Conservation (phyloP, 2,113 vertebrate genomes). For the Rostratula benghalensis region DNA sequence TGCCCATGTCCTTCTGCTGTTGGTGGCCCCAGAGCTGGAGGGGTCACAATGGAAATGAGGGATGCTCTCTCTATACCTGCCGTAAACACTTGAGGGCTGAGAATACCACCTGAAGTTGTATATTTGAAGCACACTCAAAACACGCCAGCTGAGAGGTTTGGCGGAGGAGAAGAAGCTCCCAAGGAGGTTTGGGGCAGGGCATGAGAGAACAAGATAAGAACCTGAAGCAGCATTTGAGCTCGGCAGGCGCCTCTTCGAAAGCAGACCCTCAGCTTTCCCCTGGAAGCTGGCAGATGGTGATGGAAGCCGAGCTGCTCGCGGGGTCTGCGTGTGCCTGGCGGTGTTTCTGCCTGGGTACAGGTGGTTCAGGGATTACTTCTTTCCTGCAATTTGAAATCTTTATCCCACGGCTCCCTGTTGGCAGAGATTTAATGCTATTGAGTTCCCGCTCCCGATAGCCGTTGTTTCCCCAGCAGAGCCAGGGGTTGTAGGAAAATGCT, state of each 20-base stretch:
- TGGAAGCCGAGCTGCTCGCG: background rate
- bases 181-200: background rate
- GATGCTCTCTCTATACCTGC: background rate
- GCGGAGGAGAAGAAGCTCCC: background rate
- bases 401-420: background rate
- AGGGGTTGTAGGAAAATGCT: background rate
- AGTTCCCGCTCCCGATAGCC: background rate
- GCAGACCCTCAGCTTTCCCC: background rate
- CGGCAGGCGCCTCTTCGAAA: background rate
- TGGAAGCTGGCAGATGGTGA: background rate
- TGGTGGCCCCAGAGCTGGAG: background rate
- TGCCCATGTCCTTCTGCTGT: background rate
- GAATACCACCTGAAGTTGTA: background rate
- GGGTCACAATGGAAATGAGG: background rate
- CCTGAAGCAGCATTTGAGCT: background rate
- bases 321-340: background rate
- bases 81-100: background rate
- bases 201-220: background rate
- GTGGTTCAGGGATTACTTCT: background rate
- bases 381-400: background rate
- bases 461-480: background rate
- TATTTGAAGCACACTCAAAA: background rate
- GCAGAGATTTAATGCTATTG: background rate
- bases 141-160: background rate
- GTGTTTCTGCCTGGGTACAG: background rate